A percentile compares a stretch with the other conserved stretches of the same genome.
These are phyloP conservation scores for Apostichopus japonicus DNA, from an alignment of 35 echinoderm and acorn worm genomes.

Conservation along the genomic window DNA sequence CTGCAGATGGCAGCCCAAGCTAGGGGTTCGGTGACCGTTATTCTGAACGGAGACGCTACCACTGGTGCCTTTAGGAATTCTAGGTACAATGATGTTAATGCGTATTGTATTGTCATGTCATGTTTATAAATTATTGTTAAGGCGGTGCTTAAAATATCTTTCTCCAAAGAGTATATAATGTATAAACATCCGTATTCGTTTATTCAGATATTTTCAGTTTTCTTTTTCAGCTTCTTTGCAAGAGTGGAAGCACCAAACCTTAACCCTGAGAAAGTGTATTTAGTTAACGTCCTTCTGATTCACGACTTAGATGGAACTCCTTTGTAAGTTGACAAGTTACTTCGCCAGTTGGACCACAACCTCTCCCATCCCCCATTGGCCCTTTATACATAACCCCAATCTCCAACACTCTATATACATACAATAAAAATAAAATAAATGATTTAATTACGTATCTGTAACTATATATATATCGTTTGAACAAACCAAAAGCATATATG, in stretches of 20 bases:
- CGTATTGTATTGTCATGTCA: no score
- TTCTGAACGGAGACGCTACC: constrained; percentile 59
- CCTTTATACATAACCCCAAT: no score
- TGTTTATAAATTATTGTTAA: no score
- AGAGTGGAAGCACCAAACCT: constrained; percentile 56
- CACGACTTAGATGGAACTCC: constrained; percentile 48
- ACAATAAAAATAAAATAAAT: no score
- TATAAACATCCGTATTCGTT: no score
- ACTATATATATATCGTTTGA: no score
- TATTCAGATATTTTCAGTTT: background rate
- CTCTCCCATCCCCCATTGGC: no score
- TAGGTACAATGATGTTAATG: constrained; percentile 29
- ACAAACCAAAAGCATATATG: no score
- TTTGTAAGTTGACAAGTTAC: constrained; percentile 41
- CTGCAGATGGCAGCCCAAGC: constrained; percentile 60
- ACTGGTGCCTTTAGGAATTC: constrained; percentile 49
- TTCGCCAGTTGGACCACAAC: background rate
- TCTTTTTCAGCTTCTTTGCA: constrained; percentile 60
- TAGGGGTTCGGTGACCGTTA: constrained; percentile 60
- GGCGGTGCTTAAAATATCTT: no score
- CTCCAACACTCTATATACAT: no score
- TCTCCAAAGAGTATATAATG: no score
- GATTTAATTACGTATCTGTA: no score
- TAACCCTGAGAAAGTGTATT: constrained; percentile 52
- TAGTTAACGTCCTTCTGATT: constrained; percentile 26